Percentiles rank a stretch among this genome's conserved stretches.
Conservation (phyloP, 2,113 vertebrate species). For the Callipepla squamata region DNA sequence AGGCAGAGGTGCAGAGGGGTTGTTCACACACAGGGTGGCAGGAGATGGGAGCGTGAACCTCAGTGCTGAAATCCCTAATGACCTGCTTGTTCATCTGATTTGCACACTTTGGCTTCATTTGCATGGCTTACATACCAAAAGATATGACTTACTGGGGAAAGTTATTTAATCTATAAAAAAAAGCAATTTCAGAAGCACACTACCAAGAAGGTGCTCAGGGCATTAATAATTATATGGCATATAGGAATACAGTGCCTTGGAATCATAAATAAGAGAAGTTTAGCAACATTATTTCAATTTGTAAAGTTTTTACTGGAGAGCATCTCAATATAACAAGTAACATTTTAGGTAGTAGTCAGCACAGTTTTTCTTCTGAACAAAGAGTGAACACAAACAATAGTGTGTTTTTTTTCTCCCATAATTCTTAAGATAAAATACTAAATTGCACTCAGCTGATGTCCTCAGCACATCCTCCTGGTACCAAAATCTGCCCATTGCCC, state of each 20-base stretch:
- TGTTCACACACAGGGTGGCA: not conserved
- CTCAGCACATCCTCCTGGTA: not conserved
- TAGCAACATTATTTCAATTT: slow-evolving; percentile 36
- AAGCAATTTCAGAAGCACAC: slow-evolving; percentile 14
- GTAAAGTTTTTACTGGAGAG: slow-evolving; percentile 21
- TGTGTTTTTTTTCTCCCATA: not conserved
- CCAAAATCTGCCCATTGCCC: not conserved
- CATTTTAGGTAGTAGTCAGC: slow-evolving; percentile 17
- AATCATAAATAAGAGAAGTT: slow-evolving; percentile 23
- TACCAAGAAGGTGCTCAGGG: not conserved
- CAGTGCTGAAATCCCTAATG: not conserved
- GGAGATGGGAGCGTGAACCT: not conserved
- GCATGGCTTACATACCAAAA: not conserved
- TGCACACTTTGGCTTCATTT: not conserved
- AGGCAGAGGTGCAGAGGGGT: not conserved
- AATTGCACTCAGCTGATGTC: not conserved
- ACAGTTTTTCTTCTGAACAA: slow-evolving; percentile 25
- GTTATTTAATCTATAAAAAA: slow-evolving; percentile 20
- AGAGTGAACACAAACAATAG: slow-evolving; percentile 28
- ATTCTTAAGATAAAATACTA: slow-evolving; percentile 30
- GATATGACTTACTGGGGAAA: not conserved
- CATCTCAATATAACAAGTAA: not conserved
- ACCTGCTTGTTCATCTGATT: not conserved
- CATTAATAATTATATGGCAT: not conserved
- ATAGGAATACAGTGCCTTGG: slow-evolving; percentile 20